Base-by-base conservation (phyloP, 2,888 invertebrate species). In the Phyto melanocephala region DNA sequence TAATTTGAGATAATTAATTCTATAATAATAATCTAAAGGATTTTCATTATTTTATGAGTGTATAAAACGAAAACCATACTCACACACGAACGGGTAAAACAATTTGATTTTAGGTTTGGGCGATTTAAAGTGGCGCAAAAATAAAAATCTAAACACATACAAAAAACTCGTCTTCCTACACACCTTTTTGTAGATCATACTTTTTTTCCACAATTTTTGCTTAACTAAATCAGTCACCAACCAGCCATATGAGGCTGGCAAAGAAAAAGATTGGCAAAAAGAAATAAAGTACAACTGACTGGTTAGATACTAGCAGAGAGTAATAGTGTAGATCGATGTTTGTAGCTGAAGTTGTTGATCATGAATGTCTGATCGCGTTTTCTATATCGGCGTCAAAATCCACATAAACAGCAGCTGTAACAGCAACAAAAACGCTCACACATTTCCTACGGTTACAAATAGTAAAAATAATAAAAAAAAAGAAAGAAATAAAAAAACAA, bases 331-430 rank as follows among this genome's bases (percentile, higher is more conserved):
- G 70, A 60, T 60, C 62, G 52, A 56, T 65, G 42, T 52, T 47
- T n/a, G 42, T n/a, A 20, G 45, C 56, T 76, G 47, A 15, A 56
- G 68, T 58, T 58, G 81, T 78, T 78, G 81, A 82, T 82, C 78
- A 78, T 82, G 81, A 78, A 77, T 82, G 78, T 71, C 81, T 74
- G 81, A 74, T 82, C 78, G 81, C 81, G 78, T 82, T 82, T 82
- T 78, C 81, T 75, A 78, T 82, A 82, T 82, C 81, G 81, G 78
- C 81, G 81, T 82, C 78, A 82, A 75, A 82, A 70, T 82, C 50
- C 81, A 75, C 70, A 82, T 70, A 68, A 74, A 63, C 81, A 70
- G 78, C 78, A 78, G 78, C 81, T 78, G 81, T 70, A 72, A 65
- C 37, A 74, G 42, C 78, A 68, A 60, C 45, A 68, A 54, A 63